These are phyloP conservation scores for Xylota segnis DNA, from an alignment of 2,888 invertebrate species.

Conservation along the genomic window DNA sequence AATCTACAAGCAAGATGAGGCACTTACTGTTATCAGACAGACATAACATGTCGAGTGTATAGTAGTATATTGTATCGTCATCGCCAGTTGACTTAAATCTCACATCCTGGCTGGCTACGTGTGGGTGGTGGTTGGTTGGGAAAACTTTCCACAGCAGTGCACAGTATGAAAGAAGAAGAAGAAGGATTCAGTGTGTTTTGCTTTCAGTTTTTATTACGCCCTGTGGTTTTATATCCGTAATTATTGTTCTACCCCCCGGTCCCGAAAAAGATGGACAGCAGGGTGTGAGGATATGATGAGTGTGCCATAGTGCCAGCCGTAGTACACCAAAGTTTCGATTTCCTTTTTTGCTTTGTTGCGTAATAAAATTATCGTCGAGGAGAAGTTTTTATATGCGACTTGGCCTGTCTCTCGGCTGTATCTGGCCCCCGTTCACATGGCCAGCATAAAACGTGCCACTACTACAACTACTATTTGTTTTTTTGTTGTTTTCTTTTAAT, in stretches of 20 bases:
- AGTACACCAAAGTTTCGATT: conserved; percentile 27
- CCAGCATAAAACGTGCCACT: conserved; percentile 7
- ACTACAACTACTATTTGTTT: neutral
- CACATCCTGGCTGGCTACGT: conserved; percentile 55
- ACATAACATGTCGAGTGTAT: conserved; percentile 62
- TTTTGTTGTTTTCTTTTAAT: conserved; percentile 14
- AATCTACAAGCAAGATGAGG: conserved; percentile 11
- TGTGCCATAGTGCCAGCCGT: conserved; percentile 22
- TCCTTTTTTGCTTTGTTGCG: conserved; percentile 52
- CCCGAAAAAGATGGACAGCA: conserved; percentile 42
- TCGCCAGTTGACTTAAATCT: conserved; percentile 69
- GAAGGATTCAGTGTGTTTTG: conserved; percentile 59
- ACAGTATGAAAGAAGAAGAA: conserved; percentile 2
- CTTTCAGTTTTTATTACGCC: conserved; percentile 72
- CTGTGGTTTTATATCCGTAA: conserved; percentile 74
- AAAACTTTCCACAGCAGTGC: conserved; percentile 48
- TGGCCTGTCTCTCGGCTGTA: neutral
- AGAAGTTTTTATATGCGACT: conserved; percentile 59
- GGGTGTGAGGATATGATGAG: conserved; percentile 30
- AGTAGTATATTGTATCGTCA: conserved; percentile 55
- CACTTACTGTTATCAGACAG: conserved; percentile 59
- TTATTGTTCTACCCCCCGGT: conserved; percentile 59
- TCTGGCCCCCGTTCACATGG: neutral
- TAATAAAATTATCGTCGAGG: conserved; percentile 66
- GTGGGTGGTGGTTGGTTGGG: no score